Base-by-base conservation (phyloP, 30 jellyfish, hydroid and myxozoan species). In the Mastigias papua region DNA sequence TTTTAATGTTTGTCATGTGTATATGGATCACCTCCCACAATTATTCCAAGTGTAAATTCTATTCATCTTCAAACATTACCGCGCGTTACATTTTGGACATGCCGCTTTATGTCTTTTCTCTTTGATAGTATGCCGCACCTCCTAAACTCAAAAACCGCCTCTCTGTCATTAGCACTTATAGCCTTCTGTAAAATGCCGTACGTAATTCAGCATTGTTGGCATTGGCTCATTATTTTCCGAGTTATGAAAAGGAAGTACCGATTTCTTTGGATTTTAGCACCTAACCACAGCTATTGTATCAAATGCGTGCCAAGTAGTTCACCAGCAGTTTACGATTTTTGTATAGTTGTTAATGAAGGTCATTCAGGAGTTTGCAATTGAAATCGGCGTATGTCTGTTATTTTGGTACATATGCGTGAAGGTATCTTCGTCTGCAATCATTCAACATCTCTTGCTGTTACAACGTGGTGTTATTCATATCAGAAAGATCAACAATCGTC, bases 131-230 rank as follows among this genome's bases (percentile, higher is more conserved):
- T 60, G 67, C 89, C 67, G 67, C 89, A 23, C 49, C 28, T 78
- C 90, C 20, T 26, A 37, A 15, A 10, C 20, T 25, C 42, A 60
- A 27, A 46, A 33, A 28, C 78, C 80, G 86, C 86, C 92, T 64
- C 34, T 30, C 4, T 75, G 78, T 62, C 37, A 63, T 85, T 85
- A 73, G 35, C 94, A 85, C 94, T 13, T 85, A 74, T 69, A 74
- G 48, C 62, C 73, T 69, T 82, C 37, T 82, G 85, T 23, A 17
- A 37, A 5, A 31, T 0, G 78, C 67, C 85, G 69, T 29, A 64
- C 50, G 5, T 4, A 13, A 37, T 21, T 68, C 69, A 25, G 48
- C 21, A 60, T 62, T 26, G 78, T n/a, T 35, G 27, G 29, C 33
- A 1, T 34, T 73, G 78, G 78, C 83, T 0, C 84, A 48, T 85